phyloP scores from a whole-genome alignment of 2,888 invertebrate genomes.

The Phorcus lineatus region DNA sequence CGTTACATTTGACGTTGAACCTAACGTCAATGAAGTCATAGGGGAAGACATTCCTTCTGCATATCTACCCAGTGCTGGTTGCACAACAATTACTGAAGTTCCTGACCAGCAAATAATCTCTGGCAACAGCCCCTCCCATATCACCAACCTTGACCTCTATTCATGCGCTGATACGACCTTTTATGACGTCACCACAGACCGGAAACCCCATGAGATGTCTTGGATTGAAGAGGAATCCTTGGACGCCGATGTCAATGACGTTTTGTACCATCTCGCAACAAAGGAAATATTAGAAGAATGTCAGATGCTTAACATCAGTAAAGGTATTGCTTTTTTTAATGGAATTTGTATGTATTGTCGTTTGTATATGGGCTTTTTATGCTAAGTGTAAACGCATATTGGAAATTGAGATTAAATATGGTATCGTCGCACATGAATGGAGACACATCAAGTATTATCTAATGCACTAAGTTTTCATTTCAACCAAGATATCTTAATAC shows the following conservation, averaged over 20 bases:
- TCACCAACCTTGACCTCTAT: conserved; percentile 36
- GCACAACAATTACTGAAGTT: background rate
- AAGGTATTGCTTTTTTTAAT: background rate
- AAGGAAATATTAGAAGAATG: conserved; percentile 17
- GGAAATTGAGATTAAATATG: too few relatives aligned
- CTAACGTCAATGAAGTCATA: too few relatives aligned
- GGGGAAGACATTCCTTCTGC: too few relatives aligned
- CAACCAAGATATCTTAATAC: too few relatives aligned
- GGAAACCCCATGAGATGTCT: background rate
- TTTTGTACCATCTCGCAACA: background rate
- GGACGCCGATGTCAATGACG: background rate
- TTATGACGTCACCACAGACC: background rate
- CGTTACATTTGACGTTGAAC: too few relatives aligned
- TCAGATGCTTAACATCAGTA: background rate
- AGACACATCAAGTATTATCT: too few relatives aligned
- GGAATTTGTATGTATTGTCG: background rate
- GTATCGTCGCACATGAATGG: too few relatives aligned
- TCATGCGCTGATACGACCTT: background rate
- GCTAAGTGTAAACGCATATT: too few relatives aligned
- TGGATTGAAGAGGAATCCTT: background rate
- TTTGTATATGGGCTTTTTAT: background rate
- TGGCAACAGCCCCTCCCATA: conserved; percentile 38
- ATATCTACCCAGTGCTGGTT: background rate
- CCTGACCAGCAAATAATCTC: conserved; percentile 31
- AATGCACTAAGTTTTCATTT: too few relatives aligned